Evolutionary conservation across 2,888 invertebrate species (phyloP).

Genomic region (Palloptera scutellata): DNA sequence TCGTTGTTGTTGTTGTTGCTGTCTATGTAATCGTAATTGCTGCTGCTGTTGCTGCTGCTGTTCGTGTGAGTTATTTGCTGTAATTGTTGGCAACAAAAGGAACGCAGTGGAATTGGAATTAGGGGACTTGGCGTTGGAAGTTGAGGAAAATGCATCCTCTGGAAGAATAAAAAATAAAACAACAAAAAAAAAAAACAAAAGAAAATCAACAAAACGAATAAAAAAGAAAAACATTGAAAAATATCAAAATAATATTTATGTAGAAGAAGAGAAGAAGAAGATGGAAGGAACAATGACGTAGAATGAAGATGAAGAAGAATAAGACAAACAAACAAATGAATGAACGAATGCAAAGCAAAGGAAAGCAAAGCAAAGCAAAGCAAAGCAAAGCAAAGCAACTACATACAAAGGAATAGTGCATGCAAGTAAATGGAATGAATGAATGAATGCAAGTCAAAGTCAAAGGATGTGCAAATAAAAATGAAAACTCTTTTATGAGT

Average conservation of each 20-base stretch:
- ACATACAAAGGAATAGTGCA: no score
- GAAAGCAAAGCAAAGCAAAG: slow-evolving; percentile 1
- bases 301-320: slow-evolving; percentile 8
- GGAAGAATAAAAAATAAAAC: slow-evolving; percentile 45
- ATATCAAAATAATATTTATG: slow-evolving; percentile 30
- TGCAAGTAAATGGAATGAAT: no score
- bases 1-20: slow-evolving; percentile 36
- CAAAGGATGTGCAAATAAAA: no score
- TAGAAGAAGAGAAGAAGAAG: slow-evolving; percentile 27
- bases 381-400: slow-evolving; percentile 5
- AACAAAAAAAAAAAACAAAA: slow-evolving; percentile 39
- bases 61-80: slow-evolving; percentile 25
- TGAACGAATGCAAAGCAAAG: slow-evolving; percentile 14
- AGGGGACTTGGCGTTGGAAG: slow-evolving; percentile 45
- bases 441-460: no score
- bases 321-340: slow-evolving; percentile 7
- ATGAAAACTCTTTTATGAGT: no score
- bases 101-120: slow-evolving; percentile 37
- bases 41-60: slow-evolving; percentile 32
- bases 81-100: slow-evolving; percentile 40
- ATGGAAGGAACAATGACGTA: slow-evolving; percentile 28
- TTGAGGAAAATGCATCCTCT: slow-evolving; percentile 60
- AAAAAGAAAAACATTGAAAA: slow-evolving; percentile 31
- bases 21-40: slow-evolving; percentile 38
- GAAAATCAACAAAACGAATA: slow-evolving; percentile 31